Evolutionary conservation across 2,888 invertebrate genomes (phyloP), one percentile per base, ranked within the genome.

Genomic region (Helobdella robusta): DNA sequence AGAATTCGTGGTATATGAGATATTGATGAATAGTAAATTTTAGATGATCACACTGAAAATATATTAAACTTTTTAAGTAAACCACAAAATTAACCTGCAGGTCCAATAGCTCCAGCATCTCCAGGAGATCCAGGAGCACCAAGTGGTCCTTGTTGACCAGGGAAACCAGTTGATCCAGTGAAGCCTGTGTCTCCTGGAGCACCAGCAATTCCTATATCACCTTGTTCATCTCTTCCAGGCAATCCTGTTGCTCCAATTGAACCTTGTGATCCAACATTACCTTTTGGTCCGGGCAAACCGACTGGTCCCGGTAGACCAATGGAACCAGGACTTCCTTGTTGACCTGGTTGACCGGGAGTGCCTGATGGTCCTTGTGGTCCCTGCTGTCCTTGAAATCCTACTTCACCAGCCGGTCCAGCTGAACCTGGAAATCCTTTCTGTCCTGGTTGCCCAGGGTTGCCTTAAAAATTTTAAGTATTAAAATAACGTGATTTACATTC

Each of bases 131-230:
- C 62, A 25, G 28, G 46, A 40, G 61, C 30, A 18, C 61, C 61
- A 46, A 28, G 30, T 28, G 63, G 30, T 35, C 20, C 25, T 59
- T 32, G 11, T 44, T n/a, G 32, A 11, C 68, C 68, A 48, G 59
- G 23, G 20, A 36, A 28, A 30, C 69, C 69, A 23, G 54, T 44
- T 72, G 71, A 34, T 71, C 74, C 69, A 18, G 56, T 46, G 44
- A 28, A 56, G 23, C 70, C 70, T 28, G 66, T 48, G 4, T 46
- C 18, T 58, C 68, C 68, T 28, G 64, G 30, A 35, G 46, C 32
- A 25, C 68, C 68, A 20, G 20, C 6, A 34, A 34, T 54, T 32
- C 69, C 69, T n/a, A 59, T n/a, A n/a, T n/a, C n/a, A n/a, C n/a
- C n/a, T n/a, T n/a, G n/a, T n/a, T n/a, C n/a, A n/a, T n/a, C 25